These are phyloP conservation scores for Rotaria socialis DNA, from an alignment of 2,888 invertebrate species.

Conservation along the genomic window DNA sequence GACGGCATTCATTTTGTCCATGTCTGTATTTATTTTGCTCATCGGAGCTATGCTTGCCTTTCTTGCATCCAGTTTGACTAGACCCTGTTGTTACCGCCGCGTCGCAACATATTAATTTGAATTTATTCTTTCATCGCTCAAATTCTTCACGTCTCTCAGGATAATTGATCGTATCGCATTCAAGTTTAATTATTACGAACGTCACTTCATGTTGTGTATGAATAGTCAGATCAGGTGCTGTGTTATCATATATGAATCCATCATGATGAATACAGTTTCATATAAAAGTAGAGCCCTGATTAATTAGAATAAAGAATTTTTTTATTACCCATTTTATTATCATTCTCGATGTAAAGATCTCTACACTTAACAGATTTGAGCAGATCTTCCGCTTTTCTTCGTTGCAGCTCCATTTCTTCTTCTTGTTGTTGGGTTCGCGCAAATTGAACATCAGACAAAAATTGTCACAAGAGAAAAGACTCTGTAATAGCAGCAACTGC, in stretches of 20 bases:
- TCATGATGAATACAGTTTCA: constrained; percentile 2
- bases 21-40: background rate
- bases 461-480: background rate
- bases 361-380: background rate
- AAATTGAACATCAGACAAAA: constrained; percentile 12
- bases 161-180: background rate
- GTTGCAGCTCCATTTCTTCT: background rate
- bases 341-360: background rate
- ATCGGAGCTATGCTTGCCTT: background rate
- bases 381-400: background rate
- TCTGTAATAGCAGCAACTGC: constrained; percentile 13
- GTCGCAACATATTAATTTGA: constrained; percentile 9
- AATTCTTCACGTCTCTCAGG: background rate
- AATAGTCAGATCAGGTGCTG: background rate
- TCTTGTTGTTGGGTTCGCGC: background rate
- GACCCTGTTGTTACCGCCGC: background rate
- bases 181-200: background rate
- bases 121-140: background rate
- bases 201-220: background rate
- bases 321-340: background rate
- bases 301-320: background rate
- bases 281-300: background rate
- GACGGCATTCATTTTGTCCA: background rate
- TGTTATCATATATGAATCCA: background rate
- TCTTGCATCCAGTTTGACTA: background rate